Percentiles rank a stretch among this genome's conserved stretches.
Conservation (phyloP, 2,888 invertebrate genomes). For the Parnassius orleans region DNA sequence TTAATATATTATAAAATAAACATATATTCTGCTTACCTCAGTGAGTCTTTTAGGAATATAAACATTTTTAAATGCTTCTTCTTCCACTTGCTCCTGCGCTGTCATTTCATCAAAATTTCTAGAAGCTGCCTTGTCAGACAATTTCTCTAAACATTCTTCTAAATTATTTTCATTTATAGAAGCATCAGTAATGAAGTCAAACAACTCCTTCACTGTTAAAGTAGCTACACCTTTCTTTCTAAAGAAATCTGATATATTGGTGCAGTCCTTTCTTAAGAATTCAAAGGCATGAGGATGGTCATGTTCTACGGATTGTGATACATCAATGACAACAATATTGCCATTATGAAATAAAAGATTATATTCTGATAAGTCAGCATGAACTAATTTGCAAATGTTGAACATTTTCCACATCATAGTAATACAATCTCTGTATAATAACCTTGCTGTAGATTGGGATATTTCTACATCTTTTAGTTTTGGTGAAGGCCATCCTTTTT, state of each 20-base stretch:
- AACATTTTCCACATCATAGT: constrained; percentile 97
- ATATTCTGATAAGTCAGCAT: constrained; percentile 98
- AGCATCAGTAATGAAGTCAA: constrained; percentile 97
- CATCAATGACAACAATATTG: constrained; percentile 95
- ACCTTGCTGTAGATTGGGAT: constrained; percentile 86
- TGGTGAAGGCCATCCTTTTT: constrained; percentile 95
- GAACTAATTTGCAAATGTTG: constrained; percentile 95
- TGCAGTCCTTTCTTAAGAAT: constrained; percentile 96
- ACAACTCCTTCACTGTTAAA: constrained; percentile 93
- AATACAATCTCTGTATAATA: constrained; percentile 90
- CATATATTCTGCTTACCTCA: constrained; percentile 81
- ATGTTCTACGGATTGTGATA: constrained; percentile 98
- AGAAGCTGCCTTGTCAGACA: constrained; percentile 85
- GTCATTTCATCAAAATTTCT: constrained; percentile 84
- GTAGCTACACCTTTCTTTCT: constrained; percentile 94
- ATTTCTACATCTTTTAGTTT: constrained; percentile 93
- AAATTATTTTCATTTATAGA: constrained; percentile 90
- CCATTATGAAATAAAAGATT: constrained; percentile 93
- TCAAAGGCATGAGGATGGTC: constrained; percentile 98
- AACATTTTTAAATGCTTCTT: constrained; percentile 95
- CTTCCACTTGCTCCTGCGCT: constrained; percentile 89
- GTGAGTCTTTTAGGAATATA: constrained; percentile 96
- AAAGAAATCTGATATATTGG: constrained; percentile 95
- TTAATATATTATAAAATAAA: too few species aligned
- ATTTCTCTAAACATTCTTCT: constrained; percentile 88